Percentiles rank a stretch among this genome's conserved stretches.
Conservation (phyloP, 2,113 vertebrate genomes). For the Pica pica region DNA sequence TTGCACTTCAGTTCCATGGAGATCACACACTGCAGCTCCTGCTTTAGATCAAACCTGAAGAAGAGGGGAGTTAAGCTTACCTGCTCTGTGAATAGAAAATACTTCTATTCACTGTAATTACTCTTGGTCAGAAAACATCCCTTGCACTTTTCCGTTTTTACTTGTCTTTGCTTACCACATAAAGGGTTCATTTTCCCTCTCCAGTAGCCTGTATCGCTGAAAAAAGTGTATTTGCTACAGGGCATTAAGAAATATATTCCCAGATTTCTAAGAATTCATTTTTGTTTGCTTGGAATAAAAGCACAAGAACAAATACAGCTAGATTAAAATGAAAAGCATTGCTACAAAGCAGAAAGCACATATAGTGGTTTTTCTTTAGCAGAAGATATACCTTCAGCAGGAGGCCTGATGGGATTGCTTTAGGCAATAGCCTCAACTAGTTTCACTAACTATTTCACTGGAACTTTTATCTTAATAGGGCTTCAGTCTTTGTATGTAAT, state of each 20-base stretch:
- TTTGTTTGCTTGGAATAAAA: conserved; percentile 54
- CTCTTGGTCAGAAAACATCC: neutral
- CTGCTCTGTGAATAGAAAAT: neutral
- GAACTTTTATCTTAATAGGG: neutral
- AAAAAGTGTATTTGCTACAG: conserved; percentile 32
- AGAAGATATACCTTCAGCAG: neutral
- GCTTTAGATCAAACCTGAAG: conserved; percentile 1
- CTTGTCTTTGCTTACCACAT: neutral
- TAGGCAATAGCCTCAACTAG: neutral
- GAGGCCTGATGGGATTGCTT: conserved; percentile 37
- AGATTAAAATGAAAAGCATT: conserved; percentile 50
- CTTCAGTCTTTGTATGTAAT: neutral
- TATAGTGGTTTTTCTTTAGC: conserved; percentile 1
- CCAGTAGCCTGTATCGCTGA: neutral
- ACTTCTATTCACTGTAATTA: neutral
- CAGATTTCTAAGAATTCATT: conserved; percentile 21
- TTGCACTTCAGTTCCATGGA: neutral
- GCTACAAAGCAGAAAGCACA: neutral
- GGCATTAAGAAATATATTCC: conserved; percentile 47
- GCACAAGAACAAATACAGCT: neutral
- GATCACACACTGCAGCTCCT: neutral
- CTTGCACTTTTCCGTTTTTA: neutral
- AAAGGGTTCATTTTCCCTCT: neutral
- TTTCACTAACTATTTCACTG: neutral
- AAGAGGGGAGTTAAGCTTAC: neutral